These are phyloP conservation scores for Trichacis sp. DNA, from an alignment of 2,888 invertebrate genomes.

Conservation along the genomic window DNA sequence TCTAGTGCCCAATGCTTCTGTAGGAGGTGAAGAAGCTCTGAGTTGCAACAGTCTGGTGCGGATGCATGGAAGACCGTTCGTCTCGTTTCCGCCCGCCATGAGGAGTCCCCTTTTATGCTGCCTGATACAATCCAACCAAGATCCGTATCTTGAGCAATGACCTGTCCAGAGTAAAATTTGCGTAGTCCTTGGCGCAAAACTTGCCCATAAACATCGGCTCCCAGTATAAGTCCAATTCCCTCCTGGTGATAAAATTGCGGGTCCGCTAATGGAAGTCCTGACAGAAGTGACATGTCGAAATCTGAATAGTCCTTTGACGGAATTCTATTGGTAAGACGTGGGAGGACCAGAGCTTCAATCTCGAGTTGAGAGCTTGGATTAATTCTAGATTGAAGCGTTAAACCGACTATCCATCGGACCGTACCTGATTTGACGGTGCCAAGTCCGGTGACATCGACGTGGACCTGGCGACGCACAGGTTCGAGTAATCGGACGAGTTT, in stretches of 20 bases:
- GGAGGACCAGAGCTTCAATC: background rate
- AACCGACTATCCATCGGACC: background rate
- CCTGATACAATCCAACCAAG: background rate
- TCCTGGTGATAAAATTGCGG: background rate
- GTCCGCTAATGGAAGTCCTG: background rate
- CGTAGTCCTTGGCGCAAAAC: background rate
- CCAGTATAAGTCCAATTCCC: background rate
- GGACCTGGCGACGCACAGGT: background rate
- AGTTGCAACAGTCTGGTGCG: no score
- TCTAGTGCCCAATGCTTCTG: no score
- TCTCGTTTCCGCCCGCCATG: no score
- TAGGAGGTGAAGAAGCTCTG: no score
- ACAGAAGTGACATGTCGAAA: no score
- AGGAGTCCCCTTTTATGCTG: no score
- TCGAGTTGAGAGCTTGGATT: background rate
- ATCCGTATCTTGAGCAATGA: background rate
- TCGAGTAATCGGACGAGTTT: constrained; percentile 12
- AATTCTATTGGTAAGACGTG: background rate
- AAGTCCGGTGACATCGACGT: background rate
- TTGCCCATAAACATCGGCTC: background rate
- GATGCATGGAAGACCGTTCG: no score
- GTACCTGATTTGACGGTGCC: background rate
- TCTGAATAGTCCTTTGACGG: background rate
- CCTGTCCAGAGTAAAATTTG: background rate
- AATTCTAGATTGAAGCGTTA: background rate